These are phyloP conservation scores for Ryuthela nishihirai DNA, from an alignment of 2,888 invertebrate species.

Conservation along the genomic window DNA sequence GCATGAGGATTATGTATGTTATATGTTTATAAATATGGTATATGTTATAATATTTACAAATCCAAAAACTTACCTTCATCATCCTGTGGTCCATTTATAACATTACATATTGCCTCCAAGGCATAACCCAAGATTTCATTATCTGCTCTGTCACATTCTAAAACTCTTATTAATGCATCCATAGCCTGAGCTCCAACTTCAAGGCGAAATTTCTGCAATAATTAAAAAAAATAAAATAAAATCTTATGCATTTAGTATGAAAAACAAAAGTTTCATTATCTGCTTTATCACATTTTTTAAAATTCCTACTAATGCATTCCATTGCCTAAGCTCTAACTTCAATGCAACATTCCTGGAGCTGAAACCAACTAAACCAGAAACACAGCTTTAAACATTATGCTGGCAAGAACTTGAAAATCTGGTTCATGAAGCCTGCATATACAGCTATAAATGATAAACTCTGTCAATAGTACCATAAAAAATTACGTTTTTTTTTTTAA, in stretches of 20 bases:
- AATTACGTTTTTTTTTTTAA: no score
- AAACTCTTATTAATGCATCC: conserved; percentile 65
- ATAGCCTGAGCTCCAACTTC: conserved; percentile 93
- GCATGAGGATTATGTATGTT: no score
- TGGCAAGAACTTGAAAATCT: no score
- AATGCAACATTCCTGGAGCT: no score
- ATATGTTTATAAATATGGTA: no score
- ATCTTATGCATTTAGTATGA: neutral
- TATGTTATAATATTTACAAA: no score
- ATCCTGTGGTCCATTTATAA: conserved; percentile 61
- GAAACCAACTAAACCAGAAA: no score
- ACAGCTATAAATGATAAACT: no score
- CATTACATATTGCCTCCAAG: conserved; percentile 85
- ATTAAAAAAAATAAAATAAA: neutral
- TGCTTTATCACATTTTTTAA: neutral
- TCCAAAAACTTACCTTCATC: conserved; percentile 32
- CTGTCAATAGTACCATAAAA: no score
- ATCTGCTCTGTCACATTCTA: conserved; percentile 84
- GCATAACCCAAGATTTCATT: conserved; percentile 88
- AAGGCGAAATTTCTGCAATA: conserved; percentile 81
- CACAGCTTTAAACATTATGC: no score
- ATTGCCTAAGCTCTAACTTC: neutral
- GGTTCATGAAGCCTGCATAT: no score
- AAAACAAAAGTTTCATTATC: neutral
- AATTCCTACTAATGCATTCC: neutral